Evolutionary conservation across 2,888 invertebrate species (phyloP), one percentile per base, ranked within the genome.

Genomic region (Timandra comae): DNA sequence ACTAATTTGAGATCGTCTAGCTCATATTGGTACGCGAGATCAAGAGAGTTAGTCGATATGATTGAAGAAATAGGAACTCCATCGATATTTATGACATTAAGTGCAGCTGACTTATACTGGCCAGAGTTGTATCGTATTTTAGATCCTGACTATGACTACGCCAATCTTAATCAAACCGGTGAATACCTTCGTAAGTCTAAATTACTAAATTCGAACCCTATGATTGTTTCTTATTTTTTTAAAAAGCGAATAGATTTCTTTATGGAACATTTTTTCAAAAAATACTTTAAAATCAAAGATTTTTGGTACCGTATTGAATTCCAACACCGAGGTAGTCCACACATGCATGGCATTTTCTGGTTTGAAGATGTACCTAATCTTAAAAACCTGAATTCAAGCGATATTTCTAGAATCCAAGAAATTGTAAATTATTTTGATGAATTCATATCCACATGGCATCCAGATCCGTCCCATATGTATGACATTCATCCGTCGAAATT

Each of bases 281-380:
- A 9, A 10, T 6, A 25, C 9, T 25, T 25, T 25, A 7, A 1
- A 1, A 11, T 25, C 2, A 25, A 11, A 25, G 25, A 25, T 25
- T 25, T 8, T 25, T 25, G 25, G 25, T 25, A 25, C 9, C 1
- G 25, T 2, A 25, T 11, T 1, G 25, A 25, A 11, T 25, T 25
- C 7, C 25, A 25, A 11, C 25, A 25, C 11, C 25, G 25, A 10
- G 25, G 25, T 3, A 25, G 25, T 25, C 25, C 25, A 1, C 25
- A 25, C 11, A 12, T 25, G n/a, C 25, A 25, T 11, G 25, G 25
- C 4, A 25, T 25, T 25, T 25, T 25, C 3, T 25, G 25, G 25
- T 2, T 25, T 9, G 11, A 25, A 25, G 25, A 11, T 2, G 25
- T 7, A 5, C 25, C 25, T 12, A 7, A 11, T 12, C 7, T 25